Base-by-base conservation (phyloP, 2,888 invertebrate genomes). In the Archaeoteleia sp. region DNA sequence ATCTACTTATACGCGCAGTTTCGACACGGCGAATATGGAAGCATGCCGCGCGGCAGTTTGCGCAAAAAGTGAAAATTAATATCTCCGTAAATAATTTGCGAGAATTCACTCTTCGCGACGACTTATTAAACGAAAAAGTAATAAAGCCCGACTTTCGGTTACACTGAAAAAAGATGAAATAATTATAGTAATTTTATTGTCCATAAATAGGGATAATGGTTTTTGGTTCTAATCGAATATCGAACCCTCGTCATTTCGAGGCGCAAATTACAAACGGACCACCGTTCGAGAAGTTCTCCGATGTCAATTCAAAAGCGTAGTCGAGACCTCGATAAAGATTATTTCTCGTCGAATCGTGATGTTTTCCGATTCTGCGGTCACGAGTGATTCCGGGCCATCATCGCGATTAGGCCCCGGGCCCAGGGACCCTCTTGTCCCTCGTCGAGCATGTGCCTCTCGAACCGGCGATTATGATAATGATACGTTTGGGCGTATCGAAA, bases 331-430 rank as follows among this genome's bases (percentile, higher is more conserved):
- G 45, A 58, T 48, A 54, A 40, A 63, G 58, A 65, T 60, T 53
- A 61, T 67, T 4, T 66, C 58, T 58, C 62, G 48, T 70, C 60
- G 69, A 68, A 71, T 72, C 73, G 74, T 74, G 74, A 73, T 72
- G 79, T 81, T 80, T 82, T 78, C 78, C 81, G 79, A 77, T 82
- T 82, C 81, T 81, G 79, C 78, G 81, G 82, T 83, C 83, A 83
- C 83, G 82, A 82, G 75, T 77, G 78, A 82, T 78, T 81, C 77
- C 75, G 70, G 71, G 54, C 79, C 78, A 83, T 83, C 83, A 83
- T 81, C 81, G 81, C 83, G 84, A 84, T 84, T 83, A 83, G 80
- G 79, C 79, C 77, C 66, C 76, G 73, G 76, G 51, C 72, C 23
- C 53, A 57, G 39, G 35, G 55, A 63, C 63, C 63, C 23, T 49